Evolutionary conservation across 2,888 invertebrate species (phyloP).

Genomic region (Chaitophorus viminalis): DNA sequence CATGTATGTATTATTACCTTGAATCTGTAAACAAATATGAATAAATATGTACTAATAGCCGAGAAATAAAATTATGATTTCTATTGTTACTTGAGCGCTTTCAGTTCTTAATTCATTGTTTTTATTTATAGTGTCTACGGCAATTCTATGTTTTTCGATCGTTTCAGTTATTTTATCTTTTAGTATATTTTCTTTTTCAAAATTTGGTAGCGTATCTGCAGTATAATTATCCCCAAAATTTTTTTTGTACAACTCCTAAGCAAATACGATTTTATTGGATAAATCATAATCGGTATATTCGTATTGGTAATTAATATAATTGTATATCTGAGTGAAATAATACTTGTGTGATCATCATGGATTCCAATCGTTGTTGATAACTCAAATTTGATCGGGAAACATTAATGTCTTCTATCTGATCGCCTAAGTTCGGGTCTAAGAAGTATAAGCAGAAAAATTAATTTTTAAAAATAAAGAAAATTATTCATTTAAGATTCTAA

Average conservation of each 20-base stretch:
- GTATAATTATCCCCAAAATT: not conserved
- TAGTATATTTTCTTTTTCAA: not conserved
- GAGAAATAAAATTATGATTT: too few relatives aligned
- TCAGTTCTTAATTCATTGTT: not conserved
- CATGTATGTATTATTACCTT: not conserved
- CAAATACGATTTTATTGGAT: not conserved
- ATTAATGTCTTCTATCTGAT: not conserved
- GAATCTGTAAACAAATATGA: not conserved
- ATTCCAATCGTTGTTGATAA: not conserved
- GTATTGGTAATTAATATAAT: not conserved
- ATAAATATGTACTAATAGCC: too few relatives aligned
- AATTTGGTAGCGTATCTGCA: not conserved
- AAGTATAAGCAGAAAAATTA: not conserved
- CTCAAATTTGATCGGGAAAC: not conserved
- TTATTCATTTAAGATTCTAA: not conserved
- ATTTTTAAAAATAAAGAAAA: not conserved
- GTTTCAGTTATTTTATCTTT: not conserved
- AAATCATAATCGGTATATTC: not conserved
- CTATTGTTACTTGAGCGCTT: constrained; percentile 2
- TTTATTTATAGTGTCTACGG: not conserved
- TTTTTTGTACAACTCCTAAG: not conserved
- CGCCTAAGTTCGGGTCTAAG: not conserved
- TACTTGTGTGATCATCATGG: constrained; percentile 9
- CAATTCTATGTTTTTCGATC: not conserved
- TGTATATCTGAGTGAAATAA: not conserved